These are phyloP conservation scores for Drosophila meridiana DNA, from an alignment of 2,888 invertebrate species.

Conservation along the genomic window DNA sequence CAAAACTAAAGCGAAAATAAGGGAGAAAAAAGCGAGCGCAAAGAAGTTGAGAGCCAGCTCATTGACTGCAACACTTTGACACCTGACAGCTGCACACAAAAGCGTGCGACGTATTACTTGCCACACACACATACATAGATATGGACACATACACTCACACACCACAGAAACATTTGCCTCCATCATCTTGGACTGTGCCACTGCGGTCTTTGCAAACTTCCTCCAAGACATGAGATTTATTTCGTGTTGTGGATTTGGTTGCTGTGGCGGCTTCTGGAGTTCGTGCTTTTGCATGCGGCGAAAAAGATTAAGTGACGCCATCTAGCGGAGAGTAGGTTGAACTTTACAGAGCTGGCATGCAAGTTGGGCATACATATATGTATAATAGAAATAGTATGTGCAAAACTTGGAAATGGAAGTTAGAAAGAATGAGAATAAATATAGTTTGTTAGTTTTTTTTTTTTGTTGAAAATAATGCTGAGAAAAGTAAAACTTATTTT, in stretches of 20 bases:
- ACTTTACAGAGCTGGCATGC: background rate
- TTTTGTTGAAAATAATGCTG: background rate
- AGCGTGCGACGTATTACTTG: slow-evolving; percentile 68
- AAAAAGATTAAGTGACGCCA: slow-evolving; percentile 53
- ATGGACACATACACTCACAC: background rate
- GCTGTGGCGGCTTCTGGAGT: slow-evolving; percentile 29
- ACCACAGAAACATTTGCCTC: background rate
- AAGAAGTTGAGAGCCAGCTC: slow-evolving; percentile 50
- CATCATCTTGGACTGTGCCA: slow-evolving; percentile 22
- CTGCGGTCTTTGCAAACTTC: slow-evolving; percentile 50
- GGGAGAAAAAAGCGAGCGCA: slow-evolving; percentile 20
- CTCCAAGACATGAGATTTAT: slow-evolving; percentile 62
- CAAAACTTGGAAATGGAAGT: background rate
- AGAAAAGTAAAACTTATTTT: background rate
- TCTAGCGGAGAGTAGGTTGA: slow-evolving; percentile 19
- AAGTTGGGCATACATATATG: background rate
- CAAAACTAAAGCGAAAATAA: slow-evolving; percentile 27
- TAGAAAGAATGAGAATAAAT: background rate
- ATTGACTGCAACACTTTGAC: slow-evolving; percentile 77
- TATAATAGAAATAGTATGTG: background rate
- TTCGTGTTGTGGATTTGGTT: slow-evolving; percentile 64
- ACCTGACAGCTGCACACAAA: slow-evolving; percentile 75
- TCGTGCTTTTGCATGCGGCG: slow-evolving; percentile 49
- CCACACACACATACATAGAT: background rate
- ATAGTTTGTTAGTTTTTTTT: background rate